Conservation (phyloP, 2,113 vertebrate genomes). For the Dinomys branickii region DNA sequence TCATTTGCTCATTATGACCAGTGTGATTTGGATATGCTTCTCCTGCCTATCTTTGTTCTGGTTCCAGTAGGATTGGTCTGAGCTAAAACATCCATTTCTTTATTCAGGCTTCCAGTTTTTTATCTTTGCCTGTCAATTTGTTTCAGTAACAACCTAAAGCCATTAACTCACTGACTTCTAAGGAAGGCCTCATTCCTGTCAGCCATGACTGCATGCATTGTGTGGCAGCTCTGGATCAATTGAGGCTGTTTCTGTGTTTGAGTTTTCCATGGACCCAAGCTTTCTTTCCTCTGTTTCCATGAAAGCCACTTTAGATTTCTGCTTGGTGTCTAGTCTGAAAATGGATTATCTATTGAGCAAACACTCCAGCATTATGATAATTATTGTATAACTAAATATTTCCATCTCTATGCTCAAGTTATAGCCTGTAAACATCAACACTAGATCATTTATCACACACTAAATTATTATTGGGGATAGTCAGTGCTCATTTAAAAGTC, state of each 20-base stretch:
- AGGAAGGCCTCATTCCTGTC: background rate
- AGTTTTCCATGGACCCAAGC: background rate
- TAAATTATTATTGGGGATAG: background rate
- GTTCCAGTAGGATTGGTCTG: background rate
- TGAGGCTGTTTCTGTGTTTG: background rate
- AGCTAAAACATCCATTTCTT: background rate
- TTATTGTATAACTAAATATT: background rate
- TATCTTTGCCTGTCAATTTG: background rate
- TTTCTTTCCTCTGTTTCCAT: background rate
- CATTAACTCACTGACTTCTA: background rate
- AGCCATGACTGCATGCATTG: background rate
- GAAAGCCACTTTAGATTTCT: conserved; percentile 25
- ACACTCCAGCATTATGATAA: background rate
- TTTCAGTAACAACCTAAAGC: background rate
- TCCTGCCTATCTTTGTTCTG: background rate
- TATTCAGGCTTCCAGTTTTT: background rate
- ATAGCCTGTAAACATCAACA: background rate
- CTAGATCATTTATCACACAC: background rate
- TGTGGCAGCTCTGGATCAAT: background rate
- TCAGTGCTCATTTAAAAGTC: background rate
- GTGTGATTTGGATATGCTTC: conserved; percentile 4
- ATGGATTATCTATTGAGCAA: background rate
- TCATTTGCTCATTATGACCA: background rate
- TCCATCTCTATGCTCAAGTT: background rate
- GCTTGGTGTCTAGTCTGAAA: background rate